phyloP scores from a whole-genome alignment of 2,888 invertebrate species.

The Lycaena phlaeas region DNA sequence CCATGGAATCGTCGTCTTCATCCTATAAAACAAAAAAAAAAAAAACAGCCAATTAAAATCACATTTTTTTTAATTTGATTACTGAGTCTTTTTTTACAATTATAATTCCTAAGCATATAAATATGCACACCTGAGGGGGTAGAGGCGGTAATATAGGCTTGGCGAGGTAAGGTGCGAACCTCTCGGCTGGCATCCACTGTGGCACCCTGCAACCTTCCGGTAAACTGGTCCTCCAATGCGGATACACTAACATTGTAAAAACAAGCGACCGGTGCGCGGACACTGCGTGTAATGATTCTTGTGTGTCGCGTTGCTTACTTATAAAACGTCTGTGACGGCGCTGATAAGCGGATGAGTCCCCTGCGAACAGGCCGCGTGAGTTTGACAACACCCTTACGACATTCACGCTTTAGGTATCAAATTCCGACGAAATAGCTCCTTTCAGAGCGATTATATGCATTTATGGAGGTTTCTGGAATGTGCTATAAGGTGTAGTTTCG shows the following conservation, averaged over 20 bases:
- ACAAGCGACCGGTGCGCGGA: slow-evolving; percentile 51
- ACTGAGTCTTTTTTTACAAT: neutral
- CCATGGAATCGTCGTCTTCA: slow-evolving; percentile 72
- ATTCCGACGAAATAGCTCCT: neutral
- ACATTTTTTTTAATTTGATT: slow-evolving; percentile 8
- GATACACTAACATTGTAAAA: slow-evolving; percentile 60
- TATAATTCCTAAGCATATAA: too few relatives aligned
- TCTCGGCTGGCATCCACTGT: slow-evolving; percentile 58
- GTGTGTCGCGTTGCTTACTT: slow-evolving; percentile 48
- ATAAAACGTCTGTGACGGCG: slow-evolving; percentile 63
- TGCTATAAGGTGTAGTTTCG: slow-evolving; percentile 21
- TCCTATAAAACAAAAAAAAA: slow-evolving; percentile 45
- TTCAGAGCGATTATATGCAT: neutral
- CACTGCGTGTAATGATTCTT: slow-evolving; percentile 50
- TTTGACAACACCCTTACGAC: slow-evolving; percentile 15
- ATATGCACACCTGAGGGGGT: slow-evolving; percentile 49
- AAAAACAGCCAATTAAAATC: slow-evolving; percentile 6
- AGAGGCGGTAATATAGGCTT: slow-evolving; percentile 39
- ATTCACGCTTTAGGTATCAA: slow-evolving; percentile 15
- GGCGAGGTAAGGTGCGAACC: slow-evolving; percentile 59
- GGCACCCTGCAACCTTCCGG: slow-evolving; percentile 49
- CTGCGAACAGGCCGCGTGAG: slow-evolving; percentile 44
- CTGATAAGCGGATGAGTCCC: slow-evolving; percentile 61
- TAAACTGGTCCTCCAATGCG: slow-evolving; percentile 53
- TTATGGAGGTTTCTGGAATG: slow-evolving; percentile 8